phyloP scores from a whole-genome alignment of 2,113 vertebrate species.

The Microtus montanus region DNA sequence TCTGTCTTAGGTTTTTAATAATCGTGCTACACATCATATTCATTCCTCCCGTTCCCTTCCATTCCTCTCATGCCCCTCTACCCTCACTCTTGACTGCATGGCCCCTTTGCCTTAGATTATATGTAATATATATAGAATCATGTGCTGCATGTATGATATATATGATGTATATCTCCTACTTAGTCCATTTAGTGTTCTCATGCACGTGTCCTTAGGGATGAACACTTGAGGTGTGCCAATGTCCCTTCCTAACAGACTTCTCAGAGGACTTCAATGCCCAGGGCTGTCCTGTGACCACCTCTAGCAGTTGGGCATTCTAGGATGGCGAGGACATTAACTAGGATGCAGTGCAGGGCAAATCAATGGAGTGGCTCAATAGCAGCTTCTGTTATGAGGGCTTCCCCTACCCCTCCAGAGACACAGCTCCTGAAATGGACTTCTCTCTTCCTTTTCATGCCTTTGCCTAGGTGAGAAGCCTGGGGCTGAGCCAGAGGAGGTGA shows the following conservation, averaged over 20 bases:
- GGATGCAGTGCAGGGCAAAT: background rate
- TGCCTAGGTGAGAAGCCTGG: conserved; percentile 85
- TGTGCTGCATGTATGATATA: too few relatives aligned
- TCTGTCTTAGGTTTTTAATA: too few relatives aligned
- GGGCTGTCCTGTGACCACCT: background rate
- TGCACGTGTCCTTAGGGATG: background rate
- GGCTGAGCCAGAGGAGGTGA: conserved; percentile 84
- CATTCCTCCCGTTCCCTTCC: background rate
- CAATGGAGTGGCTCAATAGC: fast-evolving
- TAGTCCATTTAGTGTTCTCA: background rate
- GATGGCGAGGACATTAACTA: background rate
- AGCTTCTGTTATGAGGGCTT: fast-evolving
- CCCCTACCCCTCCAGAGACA: too few relatives aligned
- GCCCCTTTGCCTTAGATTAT: background rate
- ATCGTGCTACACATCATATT: background rate
- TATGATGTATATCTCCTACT: background rate
- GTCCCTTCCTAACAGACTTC: background rate
- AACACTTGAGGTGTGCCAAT: background rate
- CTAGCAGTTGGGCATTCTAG: background rate
- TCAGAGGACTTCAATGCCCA: background rate
- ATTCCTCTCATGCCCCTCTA: background rate
- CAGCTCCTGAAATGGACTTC: background rate
- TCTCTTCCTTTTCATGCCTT: conserved; percentile 21
- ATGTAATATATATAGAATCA: background rate
- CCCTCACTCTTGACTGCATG: background rate